Conservation (phyloP, 2,888 invertebrate genomes). For the Lasioglossum leucozonium region DNA sequence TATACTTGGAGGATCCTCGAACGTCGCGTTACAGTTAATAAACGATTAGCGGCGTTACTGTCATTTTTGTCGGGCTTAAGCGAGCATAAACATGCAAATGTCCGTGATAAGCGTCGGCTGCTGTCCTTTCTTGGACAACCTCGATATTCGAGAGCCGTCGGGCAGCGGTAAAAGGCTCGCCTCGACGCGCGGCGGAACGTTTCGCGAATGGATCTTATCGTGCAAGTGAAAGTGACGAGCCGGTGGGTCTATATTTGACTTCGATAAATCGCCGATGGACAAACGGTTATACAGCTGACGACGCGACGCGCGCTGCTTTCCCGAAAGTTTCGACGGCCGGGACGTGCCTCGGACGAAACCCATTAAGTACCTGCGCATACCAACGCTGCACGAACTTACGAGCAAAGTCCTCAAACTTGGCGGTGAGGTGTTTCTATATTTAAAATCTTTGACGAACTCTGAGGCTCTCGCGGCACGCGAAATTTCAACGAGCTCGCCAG, state of each 20-base stretch:
- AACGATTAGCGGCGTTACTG: not conserved
- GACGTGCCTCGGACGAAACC: not conserved
- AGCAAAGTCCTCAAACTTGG: not conserved
- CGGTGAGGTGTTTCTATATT: not conserved
- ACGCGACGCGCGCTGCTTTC: slow-evolving; percentile 22
- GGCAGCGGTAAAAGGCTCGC: not conserved
- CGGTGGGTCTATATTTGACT: slow-evolving; percentile 24
- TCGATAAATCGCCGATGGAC: slow-evolving; percentile 38
- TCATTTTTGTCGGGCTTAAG: not conserved
- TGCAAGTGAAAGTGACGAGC: slow-evolving; percentile 52
- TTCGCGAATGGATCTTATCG: slow-evolving; percentile 46
- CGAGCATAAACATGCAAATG: slow-evolving; percentile 18
- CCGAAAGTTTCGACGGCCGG: slow-evolving; percentile 27
- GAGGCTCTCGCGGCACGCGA: not conserved
- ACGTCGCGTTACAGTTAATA: not conserved
- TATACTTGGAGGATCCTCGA: not conserved
- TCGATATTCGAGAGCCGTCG: slow-evolving; percentile 42
- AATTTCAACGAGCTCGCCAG: not conserved
- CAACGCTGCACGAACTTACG: not conserved
- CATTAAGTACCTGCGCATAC: slow-evolving; percentile 3
- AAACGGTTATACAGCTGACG: slow-evolving; percentile 24
- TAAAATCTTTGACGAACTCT: not conserved
- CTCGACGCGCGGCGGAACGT: slow-evolving; percentile 14
- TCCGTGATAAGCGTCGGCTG: not conserved
- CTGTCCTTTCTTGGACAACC: not conserved